A percentile compares a stretch with the other conserved stretches of the same genome.
Conservation (phyloP, 2,113 vertebrate species). For the Ictalurus punctatus region DNA sequence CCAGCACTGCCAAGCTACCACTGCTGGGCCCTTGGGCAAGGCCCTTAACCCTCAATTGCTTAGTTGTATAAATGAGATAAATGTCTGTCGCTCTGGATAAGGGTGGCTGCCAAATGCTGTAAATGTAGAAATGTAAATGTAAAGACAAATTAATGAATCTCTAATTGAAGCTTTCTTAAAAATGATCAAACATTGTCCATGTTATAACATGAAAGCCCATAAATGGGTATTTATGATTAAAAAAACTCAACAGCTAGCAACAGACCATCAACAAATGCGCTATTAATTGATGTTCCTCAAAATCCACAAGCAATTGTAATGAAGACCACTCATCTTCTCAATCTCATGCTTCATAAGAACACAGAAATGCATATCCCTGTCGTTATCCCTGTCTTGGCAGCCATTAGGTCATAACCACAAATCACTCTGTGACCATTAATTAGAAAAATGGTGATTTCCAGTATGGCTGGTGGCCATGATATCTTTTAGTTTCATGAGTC, state of each 20-base stretch:
- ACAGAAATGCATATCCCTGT: not conserved
- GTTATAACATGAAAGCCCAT: not conserved
- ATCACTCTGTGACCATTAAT: not conserved
- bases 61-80: no score
- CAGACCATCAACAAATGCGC: not conserved
- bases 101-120: no score
- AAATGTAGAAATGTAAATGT: no score
- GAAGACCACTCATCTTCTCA: not conserved
- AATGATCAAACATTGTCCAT: not conserved
- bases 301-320: not conserved
- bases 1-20: no score
- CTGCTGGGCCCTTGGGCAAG: no score
- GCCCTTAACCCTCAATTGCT: no score
- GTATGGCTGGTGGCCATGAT: not conserved
- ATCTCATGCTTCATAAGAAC: not conserved
- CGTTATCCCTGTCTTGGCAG: not conserved
- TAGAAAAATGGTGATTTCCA: constrained; percentile 21
- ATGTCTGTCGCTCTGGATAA: no score
- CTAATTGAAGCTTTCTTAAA: not conserved
- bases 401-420: not conserved
- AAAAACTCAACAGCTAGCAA: not conserved
- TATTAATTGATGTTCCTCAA: not conserved
- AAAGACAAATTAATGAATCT: not conserved
- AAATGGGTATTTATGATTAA: not conserved
- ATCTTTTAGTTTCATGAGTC: not conserved